A percentile compares a stretch with the other conserved stretches of the same genome.
phyloP scores from a whole-genome alignment of 2,888 invertebrate genomes.

The Aspidiotus rigidus region DNA sequence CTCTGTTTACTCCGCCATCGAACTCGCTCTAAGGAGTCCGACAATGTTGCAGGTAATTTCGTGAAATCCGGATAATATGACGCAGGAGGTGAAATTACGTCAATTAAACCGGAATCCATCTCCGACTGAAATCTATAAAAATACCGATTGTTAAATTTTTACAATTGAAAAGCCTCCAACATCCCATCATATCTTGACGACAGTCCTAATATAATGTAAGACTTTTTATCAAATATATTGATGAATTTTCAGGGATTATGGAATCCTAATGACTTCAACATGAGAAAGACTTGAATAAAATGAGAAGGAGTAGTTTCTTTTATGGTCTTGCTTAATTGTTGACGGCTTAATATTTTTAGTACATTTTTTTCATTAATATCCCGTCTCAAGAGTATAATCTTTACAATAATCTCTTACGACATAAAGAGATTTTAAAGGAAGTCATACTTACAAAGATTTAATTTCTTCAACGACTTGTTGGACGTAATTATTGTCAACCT shows the following conservation, averaged over 20 bases:
- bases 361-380: too few species aligned
- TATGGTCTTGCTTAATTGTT: too few species aligned
- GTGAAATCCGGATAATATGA: slow-evolving; percentile 82
- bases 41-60: slow-evolving; percentile 64
- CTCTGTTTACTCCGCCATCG: slow-evolving; percentile 93
- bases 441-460: slow-evolving; percentile 33
- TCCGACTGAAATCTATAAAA: slow-evolving; percentile 55
- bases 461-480: slow-evolving; percentile 64
- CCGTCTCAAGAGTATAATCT: too few species aligned
- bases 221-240: too few species aligned
- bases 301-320: too few species aligned
- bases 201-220: background rate
- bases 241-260: too few species aligned
- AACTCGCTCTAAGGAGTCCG: slow-evolving; percentile 74
- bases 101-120: slow-evolving; percentile 70
- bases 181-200: background rate
- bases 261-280: too few species aligned
- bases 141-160: background rate
- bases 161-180: background rate
- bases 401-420: too few species aligned
- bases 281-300: too few species aligned
- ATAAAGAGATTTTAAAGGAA: too few species aligned
- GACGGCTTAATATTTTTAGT: too few species aligned
- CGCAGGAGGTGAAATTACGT: slow-evolving; percentile 75
- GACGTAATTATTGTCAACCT: slow-evolving; percentile 67